phyloP scores from a whole-genome alignment of 2,888 invertebrate species.

The Plusia festucae region DNA sequence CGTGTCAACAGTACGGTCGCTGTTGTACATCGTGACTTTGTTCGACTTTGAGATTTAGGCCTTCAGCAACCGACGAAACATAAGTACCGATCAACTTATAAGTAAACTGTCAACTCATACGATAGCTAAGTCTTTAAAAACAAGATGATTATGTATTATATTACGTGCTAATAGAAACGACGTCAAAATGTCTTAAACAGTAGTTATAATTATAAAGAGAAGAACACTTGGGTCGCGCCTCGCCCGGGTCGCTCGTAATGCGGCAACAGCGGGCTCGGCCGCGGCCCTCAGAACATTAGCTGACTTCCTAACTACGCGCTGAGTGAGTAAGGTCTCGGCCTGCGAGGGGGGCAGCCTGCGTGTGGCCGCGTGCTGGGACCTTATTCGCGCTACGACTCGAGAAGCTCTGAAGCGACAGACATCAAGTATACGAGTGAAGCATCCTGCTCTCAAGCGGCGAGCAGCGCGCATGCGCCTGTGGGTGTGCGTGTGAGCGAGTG shows the following conservation, averaged over 20 bases:
- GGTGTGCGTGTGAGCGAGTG: slow-evolving; percentile 9
- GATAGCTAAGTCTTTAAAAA: slow-evolving; percentile 20
- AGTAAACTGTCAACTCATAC: slow-evolving; percentile 7
- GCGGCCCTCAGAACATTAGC: slow-evolving; percentile 1
- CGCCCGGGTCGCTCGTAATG: background rate
- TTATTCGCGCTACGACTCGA: slow-evolving; percentile 13
- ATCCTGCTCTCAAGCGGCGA: background rate
- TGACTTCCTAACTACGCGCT: slow-evolving; percentile 9
- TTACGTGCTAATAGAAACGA: slow-evolving; percentile 33
- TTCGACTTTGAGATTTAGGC: slow-evolving; percentile 42
- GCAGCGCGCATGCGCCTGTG: slow-evolving; percentile 3
- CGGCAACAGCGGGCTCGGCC: background rate
- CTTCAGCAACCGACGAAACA: slow-evolving; percentile 20
- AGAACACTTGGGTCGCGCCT: slow-evolving; percentile 19
- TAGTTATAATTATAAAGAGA: slow-evolving; percentile 13
- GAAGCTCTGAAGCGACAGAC: slow-evolving; percentile 21
- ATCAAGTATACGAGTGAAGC: background rate
- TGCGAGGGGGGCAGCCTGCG: background rate
- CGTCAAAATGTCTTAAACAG: slow-evolving; percentile 26
- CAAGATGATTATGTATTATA: slow-evolving; percentile 8
- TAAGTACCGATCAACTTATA: slow-evolving; percentile 4
- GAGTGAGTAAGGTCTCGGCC: background rate
- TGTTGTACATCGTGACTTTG: slow-evolving; percentile 41
- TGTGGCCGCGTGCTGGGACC: slow-evolving; percentile 8
- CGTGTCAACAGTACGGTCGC: background rate